These are phyloP conservation scores for Lydus trimaculatus DNA, from an alignment of 2,888 invertebrate species.

Conservation along the genomic window DNA sequence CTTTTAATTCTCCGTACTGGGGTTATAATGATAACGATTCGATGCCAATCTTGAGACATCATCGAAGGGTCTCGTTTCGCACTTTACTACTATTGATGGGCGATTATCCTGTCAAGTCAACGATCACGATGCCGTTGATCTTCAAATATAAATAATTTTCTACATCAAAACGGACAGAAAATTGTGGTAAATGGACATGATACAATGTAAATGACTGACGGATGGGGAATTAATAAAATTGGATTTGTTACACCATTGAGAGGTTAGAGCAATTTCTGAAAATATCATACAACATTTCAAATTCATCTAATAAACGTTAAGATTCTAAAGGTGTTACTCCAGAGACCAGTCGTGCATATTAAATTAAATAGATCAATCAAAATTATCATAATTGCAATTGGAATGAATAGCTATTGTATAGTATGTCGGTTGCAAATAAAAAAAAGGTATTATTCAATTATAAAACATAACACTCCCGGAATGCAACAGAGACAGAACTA, in stretches of 20 bases:
- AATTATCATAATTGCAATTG: constrained; percentile 25
- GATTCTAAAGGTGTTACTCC: neutral
- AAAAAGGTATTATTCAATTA: constrained; percentile 34
- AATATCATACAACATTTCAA: neutral
- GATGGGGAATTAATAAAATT: constrained; percentile 1
- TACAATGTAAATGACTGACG: neutral
- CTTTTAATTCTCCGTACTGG: neutral
- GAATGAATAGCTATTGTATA: constrained; percentile 21
- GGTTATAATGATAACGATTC: neutral
- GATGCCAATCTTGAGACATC: constrained; percentile 5
- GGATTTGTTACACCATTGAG: neutral
- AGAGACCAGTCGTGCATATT: neutral
- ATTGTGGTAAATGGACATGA: neutral
- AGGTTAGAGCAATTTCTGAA: neutral
- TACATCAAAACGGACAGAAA: neutral
- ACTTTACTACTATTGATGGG: constrained; percentile 23
- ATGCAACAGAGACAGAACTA: constrained; percentile 35
- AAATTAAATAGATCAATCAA: constrained; percentile 17
- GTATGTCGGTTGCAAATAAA: constrained; percentile 17
- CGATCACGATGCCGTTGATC: constrained; percentile 2
- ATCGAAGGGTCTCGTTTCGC: constrained; percentile 16
- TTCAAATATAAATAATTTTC: neutral
- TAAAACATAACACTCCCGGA: constrained; percentile 28
- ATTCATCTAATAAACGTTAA: neutral
- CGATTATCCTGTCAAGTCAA: constrained; percentile 30